Conservation (phyloP, 2,113 vertebrate genomes). For the Vanacampus margaritifer region DNA sequence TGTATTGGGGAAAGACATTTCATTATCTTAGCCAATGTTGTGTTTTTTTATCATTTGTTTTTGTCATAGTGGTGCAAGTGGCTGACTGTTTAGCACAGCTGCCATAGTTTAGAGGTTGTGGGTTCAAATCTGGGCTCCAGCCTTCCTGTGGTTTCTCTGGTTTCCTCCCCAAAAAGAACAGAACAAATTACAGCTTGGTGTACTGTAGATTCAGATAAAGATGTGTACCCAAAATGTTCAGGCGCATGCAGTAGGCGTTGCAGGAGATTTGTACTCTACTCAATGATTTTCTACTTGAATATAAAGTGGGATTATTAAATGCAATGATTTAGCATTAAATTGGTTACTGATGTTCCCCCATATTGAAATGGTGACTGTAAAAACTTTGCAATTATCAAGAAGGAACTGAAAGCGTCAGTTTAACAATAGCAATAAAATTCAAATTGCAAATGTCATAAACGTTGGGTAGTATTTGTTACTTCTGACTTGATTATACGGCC, state of each 20-base stretch:
- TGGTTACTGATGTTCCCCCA: too few species aligned
- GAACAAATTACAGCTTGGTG: too few species aligned
- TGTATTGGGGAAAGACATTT: slow-evolving; percentile 17
- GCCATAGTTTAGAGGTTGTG: too few species aligned
- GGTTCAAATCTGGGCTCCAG: too few species aligned
- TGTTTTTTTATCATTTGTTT: not conserved
- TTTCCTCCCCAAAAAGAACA: too few species aligned
- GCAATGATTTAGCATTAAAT: too few species aligned
- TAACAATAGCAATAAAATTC: not conserved
- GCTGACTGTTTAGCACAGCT: too few species aligned
- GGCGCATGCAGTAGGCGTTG: not conserved
- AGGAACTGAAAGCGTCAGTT: not conserved
- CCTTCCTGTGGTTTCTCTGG: too few species aligned
- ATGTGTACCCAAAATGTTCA: not conserved
- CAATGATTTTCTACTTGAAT: too few species aligned
- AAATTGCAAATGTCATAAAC: not conserved
- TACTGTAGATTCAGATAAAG: too few species aligned
- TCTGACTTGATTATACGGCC: slow-evolving; percentile 4
- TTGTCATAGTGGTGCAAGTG: not conserved
- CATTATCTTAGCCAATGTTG: not conserved
- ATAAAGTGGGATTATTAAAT: too few species aligned
- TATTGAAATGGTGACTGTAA: not conserved
- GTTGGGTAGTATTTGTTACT: not conserved
- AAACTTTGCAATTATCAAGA: not conserved
- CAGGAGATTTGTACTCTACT: too few species aligned